These are phyloP conservation scores for Leptopilina myrica DNA, from an alignment of 2,888 invertebrate species.

Conservation along the genomic window DNA sequence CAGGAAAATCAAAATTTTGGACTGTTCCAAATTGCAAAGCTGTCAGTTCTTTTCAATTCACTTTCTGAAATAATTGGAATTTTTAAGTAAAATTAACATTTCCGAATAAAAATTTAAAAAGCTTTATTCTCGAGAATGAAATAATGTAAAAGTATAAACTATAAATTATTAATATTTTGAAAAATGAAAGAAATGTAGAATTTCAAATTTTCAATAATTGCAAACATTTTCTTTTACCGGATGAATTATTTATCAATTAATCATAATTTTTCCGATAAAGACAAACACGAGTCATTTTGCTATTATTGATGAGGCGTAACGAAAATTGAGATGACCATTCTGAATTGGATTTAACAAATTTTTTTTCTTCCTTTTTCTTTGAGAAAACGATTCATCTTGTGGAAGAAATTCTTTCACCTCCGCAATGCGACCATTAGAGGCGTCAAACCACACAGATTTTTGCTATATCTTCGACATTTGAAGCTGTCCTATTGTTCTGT, in stretches of 20 bases:
- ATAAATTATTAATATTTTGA: too few species aligned
- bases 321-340: not conserved
- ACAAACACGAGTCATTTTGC: slow-evolving; percentile 24
- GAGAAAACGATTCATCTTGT: slow-evolving; percentile 24
- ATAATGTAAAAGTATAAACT: too few species aligned
- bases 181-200: too few species aligned
- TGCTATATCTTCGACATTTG: slow-evolving; percentile 30
- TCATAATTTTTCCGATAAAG: not conserved
- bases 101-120: too few species aligned
- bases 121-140: too few species aligned
- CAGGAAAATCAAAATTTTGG: too few species aligned
- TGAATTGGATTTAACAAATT: slow-evolving; percentile 13
- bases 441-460: slow-evolving; percentile 36
- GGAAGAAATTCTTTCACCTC: slow-evolving; percentile 10
- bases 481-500: slow-evolving; percentile 43
- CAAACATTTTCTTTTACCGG: too few species aligned
- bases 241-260: not conserved
- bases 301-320: slow-evolving; percentile 9
- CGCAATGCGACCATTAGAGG: slow-evolving; percentile 28
- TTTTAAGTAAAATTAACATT: too few species aligned
- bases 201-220: too few species aligned
- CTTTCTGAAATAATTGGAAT: too few species aligned
- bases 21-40: too few species aligned
- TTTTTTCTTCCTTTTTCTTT: not conserved
- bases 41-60: too few species aligned